Evolutionary conservation across 2,797 vertebrate species (phyloP), one percentile per base, ranked within the genome.

Genomic region (Cyprinella venusta): DNA sequence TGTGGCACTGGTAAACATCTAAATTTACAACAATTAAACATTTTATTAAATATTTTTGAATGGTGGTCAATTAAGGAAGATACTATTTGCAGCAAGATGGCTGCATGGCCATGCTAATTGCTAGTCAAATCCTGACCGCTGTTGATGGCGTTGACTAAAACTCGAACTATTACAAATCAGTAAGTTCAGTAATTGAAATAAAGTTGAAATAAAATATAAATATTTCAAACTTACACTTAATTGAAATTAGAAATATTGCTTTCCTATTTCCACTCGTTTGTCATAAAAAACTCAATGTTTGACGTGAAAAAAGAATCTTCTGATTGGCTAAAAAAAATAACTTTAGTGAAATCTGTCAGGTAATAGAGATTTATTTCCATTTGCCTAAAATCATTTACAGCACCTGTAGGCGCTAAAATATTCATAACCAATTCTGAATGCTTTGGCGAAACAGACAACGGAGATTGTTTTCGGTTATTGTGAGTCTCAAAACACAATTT

Each of bases 381-480:
- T 75, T 40, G 72, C 54, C 54, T 61, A 76, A 61, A 76, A 76
- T 76, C 2, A 26, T 15, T 76, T 76, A 61, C 74, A 76, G 74
- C 74, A 76, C 36, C 36, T 42, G 36, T 24, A 52, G n/a, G 2
- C 7, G 13, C 19, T 52, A 50, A 36, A 56, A 42, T 56, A 56
- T 38, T 38, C n/a, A 38, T 52, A 48, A 38, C 59, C 68, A 40
- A 52, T 64, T 75, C 59, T 30, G 70, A 82, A 87, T 90, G 89
- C 86, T 91, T 88, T 89, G 88, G 86, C 85, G 79, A 86, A 61
- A 76, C 8, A 61, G 21, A 52, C 24, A 71, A 15, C 3, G 0
- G n/a, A 69, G 4, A 54, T 67, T 21, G 56, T 77, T 77, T 76
- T 59, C 72, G 26, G 5, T 26, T 61, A n/a, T 40, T 24, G 52